Percentiles rank a stretch among this genome's conserved stretches.
Evolutionary conservation across 2,797 vertebrate species (phyloP).

Genomic region (Melanogrammus aeglefinus): DNA sequence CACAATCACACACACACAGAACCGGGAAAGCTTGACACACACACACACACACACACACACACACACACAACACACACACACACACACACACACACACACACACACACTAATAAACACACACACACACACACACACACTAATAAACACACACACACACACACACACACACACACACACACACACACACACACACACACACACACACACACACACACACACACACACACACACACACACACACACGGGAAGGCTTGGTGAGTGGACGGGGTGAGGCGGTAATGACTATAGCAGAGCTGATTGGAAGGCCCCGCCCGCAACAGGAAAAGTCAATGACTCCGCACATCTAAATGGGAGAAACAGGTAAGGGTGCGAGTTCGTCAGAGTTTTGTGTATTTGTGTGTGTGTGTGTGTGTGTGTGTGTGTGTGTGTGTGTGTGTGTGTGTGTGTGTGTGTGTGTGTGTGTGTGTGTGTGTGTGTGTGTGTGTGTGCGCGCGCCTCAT

Average conservation of each 20-base stretch:
- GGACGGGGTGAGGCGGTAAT: constrained; percentile 50
- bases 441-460: constrained; percentile 12
- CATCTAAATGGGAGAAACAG: constrained; percentile 65
- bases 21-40: too few species aligned
- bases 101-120: neutral
- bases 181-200: constrained; percentile 6
- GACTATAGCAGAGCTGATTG: constrained; percentile 58
- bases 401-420: neutral
- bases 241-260: constrained; percentile 30
- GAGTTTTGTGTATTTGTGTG: constrained; percentile 11
- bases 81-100: too few species aligned
- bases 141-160: neutral
- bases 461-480: too few species aligned
- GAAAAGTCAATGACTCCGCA: constrained; percentile 30
- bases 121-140: neutral
- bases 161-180: neutral
- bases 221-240: neutral
- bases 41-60: too few species aligned
- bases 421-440: neutral
- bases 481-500: constrained; percentile 29
- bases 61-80: too few species aligned
- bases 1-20: too few species aligned
- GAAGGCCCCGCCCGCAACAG: constrained; percentile 58
- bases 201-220: neutral
- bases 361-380: constrained; percentile 42